phyloP scores from a whole-genome alignment of 53 echinoderm and acorn worm species.

The Pentamera pediparva region DNA sequence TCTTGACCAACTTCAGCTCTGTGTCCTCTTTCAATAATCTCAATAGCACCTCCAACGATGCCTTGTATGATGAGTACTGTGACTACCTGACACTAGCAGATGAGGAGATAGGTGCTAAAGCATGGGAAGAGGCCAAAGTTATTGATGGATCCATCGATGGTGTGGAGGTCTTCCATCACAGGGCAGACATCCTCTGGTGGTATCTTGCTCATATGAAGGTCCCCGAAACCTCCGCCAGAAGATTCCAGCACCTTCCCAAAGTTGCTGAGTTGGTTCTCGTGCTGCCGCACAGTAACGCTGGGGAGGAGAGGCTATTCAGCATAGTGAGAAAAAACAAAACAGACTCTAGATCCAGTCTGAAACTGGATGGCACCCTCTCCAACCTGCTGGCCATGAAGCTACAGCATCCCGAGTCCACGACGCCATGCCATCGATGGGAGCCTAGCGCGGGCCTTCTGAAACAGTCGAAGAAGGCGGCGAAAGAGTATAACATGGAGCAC shows the following conservation, averaged over 20 bases:
- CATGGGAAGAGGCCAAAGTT: background rate
- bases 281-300: background rate
- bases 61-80: background rate
- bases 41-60: background rate
- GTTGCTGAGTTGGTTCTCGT: background rate
- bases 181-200: background rate
- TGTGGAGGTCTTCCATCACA: conserved; percentile 6
- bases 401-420: too few species aligned
- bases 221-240: background rate
- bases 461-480: too few species aligned
- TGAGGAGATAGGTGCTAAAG: background rate
- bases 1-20: background rate
- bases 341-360: background rate
- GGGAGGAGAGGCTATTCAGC: conserved; percentile 5
- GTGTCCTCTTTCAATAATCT: background rate
- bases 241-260: background rate
- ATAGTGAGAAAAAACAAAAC: conserved; percentile 1
- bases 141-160: conserved; percentile 1
- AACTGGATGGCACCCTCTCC: background rate
- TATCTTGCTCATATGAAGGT: background rate
- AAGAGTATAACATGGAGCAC: too few species aligned
- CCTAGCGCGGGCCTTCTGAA: too few species aligned
- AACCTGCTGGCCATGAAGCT: background rate
- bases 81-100: background rate
- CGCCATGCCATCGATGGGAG: too few species aligned